phyloP scores from a whole-genome alignment of 2,113 vertebrate species.

The Lophura nycthemera region DNA sequence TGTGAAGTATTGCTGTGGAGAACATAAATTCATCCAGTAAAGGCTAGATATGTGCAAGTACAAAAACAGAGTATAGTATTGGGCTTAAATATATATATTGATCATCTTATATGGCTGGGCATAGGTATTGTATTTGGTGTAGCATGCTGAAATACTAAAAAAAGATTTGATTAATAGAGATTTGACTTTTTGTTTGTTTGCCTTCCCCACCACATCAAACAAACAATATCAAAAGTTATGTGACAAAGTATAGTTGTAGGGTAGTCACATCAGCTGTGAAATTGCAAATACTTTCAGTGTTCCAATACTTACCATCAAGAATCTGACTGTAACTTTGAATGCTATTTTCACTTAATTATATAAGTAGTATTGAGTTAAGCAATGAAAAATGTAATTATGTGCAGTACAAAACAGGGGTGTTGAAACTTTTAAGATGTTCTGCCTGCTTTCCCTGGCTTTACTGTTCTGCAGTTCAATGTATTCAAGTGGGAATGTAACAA shows the following conservation, averaged over 20 bases:
- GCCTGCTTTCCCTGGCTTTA: neutral
- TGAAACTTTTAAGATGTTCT: neutral
- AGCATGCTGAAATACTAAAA: neutral
- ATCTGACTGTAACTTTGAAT: neutral
- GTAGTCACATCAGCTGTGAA: neutral
- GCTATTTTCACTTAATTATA: neutral
- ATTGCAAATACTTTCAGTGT: neutral
- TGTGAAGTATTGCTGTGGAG: neutral
- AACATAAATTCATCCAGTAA: neutral
- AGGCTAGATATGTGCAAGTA: neutral
- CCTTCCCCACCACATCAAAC: neutral
- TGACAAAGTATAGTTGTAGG: neutral
- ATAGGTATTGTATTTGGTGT: neutral
- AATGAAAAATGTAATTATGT: neutral
- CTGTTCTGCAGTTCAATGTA: neutral
- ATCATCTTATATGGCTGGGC: neutral
- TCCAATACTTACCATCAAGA: fast-evolving
- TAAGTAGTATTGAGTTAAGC: neutral
- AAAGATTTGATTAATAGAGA: neutral
- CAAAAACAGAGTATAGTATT: neutral
- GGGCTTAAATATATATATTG: neutral
- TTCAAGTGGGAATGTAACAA: neutral
- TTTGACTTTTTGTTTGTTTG: neutral
- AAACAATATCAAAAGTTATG: neutral
- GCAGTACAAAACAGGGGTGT: neutral